Evolutionary conservation across 2,797 vertebrate genomes (phyloP), one percentile per base, ranked within the genome.

Genomic region (Bryconaethiops microstoma): DNA sequence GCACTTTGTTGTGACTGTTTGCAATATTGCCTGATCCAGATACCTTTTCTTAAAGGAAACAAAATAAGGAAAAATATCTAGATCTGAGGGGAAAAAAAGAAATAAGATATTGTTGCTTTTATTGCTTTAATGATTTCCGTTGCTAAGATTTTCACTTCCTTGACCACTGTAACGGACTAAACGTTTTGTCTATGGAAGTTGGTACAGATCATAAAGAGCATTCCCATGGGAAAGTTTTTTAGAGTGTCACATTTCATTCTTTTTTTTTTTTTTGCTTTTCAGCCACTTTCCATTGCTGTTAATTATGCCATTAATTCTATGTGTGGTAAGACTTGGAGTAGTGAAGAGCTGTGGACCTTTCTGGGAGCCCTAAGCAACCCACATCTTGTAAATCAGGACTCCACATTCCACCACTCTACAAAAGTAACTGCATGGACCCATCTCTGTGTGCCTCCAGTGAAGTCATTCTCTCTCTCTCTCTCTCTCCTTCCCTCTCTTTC

Each of bases 301-400:
- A 84, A 89, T 90, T 88, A 92, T 87, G 73, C 82, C 83, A 86
- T 91, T 91, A 91, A 23, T 25, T 57, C 50, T 77, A 55, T 80
- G 21, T 75, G 55, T n/a, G 54, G 55, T 39, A 25, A 55, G 13
- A 52, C 23, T 25, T 64, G 69, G 63, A 62, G 17, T 80, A 82
- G 71, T 65, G 77, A 12, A 48, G 45, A 48, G 45, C 45, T 54
- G 60, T 54, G 74, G 63, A 81, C 84, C 63, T 65, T 62, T 72
- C 77, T 74, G 83, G 91, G 84, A 82, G 63, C 87, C 84, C 83
- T 42, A 60, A 87, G 82, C 80, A 86, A 88, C 86, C 81, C 83
- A 83, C 82, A 73, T 86, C 84, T 88, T 89, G 82, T 88, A 89
- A 90, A 91, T 86, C 85, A 89, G 76, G 87, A 89, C 86, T 89